Evolutionary conservation across 2,113 vertebrate species (phyloP), one percentile per base, ranked within the genome.

Genomic region (Eptesicus fuscus): DNA sequence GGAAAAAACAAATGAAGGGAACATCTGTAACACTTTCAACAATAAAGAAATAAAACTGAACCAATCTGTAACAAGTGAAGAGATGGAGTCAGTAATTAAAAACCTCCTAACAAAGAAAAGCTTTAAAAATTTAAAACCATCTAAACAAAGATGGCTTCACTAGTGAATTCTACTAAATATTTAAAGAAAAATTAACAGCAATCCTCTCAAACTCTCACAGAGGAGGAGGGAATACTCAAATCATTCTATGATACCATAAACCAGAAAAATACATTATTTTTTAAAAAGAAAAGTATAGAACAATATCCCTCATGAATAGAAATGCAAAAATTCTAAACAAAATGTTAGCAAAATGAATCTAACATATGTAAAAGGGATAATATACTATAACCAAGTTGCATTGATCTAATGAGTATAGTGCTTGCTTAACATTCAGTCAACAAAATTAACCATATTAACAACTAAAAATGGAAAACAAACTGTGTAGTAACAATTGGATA

Each of bases 321-420:
- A 37, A 88, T 37, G 18, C 23, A 93, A 93, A 86, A 74, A 61
- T 69, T 79, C 20, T n/a, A 69, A 95, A 88, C 65, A 88, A 59
- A 80, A 69, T 30, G 49, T 91, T 79, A 80, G 40, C 3, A 44
- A 42, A 84, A 40, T 10, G 2, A 84, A 65, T 65, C 5, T 25
- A 96, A 78, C 5, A 35, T 88, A 79, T 30, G 3, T 73, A 47
- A 84, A 80, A 85, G 13, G 23, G 35, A 51, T 65, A 84, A 53
- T 69, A 89, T 67, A 88, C 73, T 32, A 74, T 74, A 35, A 89
- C 9, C 47, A 92, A 67, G 8, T 25, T 80, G 5, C 85, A 13
- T 63, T 90, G 69, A 61, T 70, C 11, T 10, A 7, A 82, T 18
- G 22, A 69, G 9, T 76, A 4, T 37, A 30, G 25, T 25, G 13